phyloP scores from a whole-genome alignment of 1,140 invertebrate genomes.

The Drosophila nikananu region DNA sequence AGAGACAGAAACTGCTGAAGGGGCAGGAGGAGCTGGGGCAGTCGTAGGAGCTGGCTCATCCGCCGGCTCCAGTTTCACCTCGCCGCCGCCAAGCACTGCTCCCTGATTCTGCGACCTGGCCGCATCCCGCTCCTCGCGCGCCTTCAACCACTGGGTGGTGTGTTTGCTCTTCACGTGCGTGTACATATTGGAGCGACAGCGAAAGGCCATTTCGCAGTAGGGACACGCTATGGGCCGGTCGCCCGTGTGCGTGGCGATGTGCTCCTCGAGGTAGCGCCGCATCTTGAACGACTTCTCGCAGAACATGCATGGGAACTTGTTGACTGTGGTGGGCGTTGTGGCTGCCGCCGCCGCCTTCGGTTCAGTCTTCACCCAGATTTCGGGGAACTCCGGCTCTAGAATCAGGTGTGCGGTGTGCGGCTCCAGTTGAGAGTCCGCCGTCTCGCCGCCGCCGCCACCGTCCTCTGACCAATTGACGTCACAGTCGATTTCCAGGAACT shows the following conservation, averaged over 20 bases:
- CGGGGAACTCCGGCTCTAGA: conserved; percentile 34
- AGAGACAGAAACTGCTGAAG: not conserved
- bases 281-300: conserved; percentile 79
- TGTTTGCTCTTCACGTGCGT: conserved; percentile 82
- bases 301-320: conserved; percentile 74
- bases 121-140: conserved; percentile 67
- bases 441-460: conserved; percentile 44
- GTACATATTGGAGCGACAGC: conserved; percentile 84
- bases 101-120: conserved; percentile 59
- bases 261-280: conserved; percentile 74
- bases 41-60: conserved; percentile 2
- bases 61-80: conserved; percentile 23
- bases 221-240: conserved; percentile 78
- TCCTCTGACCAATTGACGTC: conserved; percentile 77
- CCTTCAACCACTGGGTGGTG: conserved; percentile 68
- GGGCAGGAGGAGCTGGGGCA: not conserved
- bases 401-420: conserved; percentile 8
- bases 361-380: conserved; percentile 14
- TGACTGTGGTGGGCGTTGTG: conserved; percentile 22
- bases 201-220: conserved; percentile 79
- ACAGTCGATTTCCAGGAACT: conserved; percentile 74
- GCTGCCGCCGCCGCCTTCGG: conserved; percentile 9
- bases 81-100: conserved; percentile 11
- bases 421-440: conserved; percentile 12
- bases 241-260: conserved; percentile 83